Conservation (phyloP, 2,113 vertebrate species). For the Tursiops truncatus region DNA sequence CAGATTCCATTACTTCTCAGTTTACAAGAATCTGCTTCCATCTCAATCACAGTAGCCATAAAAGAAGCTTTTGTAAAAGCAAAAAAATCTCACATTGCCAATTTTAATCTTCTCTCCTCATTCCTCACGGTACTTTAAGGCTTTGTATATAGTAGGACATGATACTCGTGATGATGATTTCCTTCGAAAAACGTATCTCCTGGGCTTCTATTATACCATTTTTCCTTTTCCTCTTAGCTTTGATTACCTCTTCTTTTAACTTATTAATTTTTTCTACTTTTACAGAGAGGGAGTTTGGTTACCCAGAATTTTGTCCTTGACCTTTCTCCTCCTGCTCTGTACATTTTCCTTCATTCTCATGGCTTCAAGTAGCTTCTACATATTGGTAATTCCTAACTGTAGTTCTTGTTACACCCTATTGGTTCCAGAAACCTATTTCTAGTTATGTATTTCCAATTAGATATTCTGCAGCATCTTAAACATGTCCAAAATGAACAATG, state of each 20-base stretch:
- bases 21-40: neutral
- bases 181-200: neutral
- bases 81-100: neutral
- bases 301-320: neutral
- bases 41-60: neutral
- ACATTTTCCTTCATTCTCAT: neutral
- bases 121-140: neutral
- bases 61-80: constrained; percentile 11
- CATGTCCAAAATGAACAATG: neutral
- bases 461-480: neutral
- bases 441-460: neutral
- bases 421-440: neutral
- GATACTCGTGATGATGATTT: neutral
- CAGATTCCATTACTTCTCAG: neutral
- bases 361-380: neutral
- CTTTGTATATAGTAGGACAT: neutral
- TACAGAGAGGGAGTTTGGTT: neutral
- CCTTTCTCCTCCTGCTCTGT: neutral
- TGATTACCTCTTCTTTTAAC: neutral
- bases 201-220: neutral
- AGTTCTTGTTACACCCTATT: neutral
- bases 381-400: neutral
- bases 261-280: neutral
- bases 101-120: neutral
- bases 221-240: neutral